Percentiles rank a stretch among this genome's conserved stretches.
Conservation (phyloP, 2,113 vertebrate genomes). For the Tachuris rubrigastra region DNA sequence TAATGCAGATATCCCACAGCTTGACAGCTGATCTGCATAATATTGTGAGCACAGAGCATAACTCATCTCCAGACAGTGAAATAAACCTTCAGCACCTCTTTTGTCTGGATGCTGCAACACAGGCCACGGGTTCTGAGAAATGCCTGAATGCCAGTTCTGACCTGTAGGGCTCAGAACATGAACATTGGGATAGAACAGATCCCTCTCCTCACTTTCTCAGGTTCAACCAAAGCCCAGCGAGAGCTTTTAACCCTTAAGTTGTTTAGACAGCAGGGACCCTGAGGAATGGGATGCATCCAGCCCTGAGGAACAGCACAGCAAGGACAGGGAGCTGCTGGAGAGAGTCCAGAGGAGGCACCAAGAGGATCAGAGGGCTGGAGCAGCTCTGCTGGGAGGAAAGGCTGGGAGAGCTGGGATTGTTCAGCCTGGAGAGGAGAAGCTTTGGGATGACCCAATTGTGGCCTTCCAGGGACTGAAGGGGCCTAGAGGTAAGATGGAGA, state of each 20-base stretch:
- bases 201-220: background rate
- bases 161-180: background rate
- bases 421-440: background rate
- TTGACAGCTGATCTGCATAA: constrained; percentile 34
- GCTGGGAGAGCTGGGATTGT: background rate
- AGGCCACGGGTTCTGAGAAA: too few species aligned
- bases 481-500: accelerated
- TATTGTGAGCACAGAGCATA: background rate
- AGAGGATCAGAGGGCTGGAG: background rate
- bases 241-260: background rate
- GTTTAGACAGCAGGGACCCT: background rate
- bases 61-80: background rate
- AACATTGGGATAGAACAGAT: background rate
- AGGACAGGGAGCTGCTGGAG: background rate
- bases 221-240: background rate
- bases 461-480: accelerated
- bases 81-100: background rate
- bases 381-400: background rate
- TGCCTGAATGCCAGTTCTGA: background rate
- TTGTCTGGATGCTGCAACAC: background rate
- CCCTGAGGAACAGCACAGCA: background rate
- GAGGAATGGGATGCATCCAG: background rate
- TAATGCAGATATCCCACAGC: background rate
- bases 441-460: accelerated
- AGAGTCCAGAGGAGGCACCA: background rate